Percentiles rank a stretch among this genome's conserved stretches.
These are phyloP conservation scores for Gymnocheta viridis DNA, from an alignment of 2,888 invertebrate species.

Conservation along the genomic window DNA sequence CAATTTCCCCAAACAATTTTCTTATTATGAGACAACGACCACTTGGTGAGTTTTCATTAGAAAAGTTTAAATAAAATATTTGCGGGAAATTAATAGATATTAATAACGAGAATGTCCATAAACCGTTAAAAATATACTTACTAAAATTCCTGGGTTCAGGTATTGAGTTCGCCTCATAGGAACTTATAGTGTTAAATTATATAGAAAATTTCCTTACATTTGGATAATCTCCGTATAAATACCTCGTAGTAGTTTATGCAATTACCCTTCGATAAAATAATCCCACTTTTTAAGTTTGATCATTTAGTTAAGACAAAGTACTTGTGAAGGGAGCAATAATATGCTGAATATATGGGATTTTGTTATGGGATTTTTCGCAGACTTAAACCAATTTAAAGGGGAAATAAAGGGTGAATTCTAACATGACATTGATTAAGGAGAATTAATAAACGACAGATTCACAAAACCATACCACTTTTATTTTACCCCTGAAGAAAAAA, in stretches of 20 bases:
- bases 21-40: not conserved
- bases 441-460: not conserved
- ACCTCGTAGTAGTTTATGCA: not conserved
- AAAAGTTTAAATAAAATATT: not conserved
- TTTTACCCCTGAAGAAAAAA: slow-evolving; percentile 29
- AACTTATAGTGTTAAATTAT: not conserved
- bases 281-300: not conserved
- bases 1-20: too few species aligned
- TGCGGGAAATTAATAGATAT: not conserved
- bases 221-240: not conserved
- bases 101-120: too few species aligned
- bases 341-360: not conserved
- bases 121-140: not conserved
- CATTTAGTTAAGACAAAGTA: not conserved
- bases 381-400: not conserved
- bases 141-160: not conserved
- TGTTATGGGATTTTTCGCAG: not conserved
- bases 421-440: slow-evolving; percentile 3
- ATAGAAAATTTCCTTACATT: not conserved
- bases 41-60: not conserved
- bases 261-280: not conserved
- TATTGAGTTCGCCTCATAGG: not conserved
- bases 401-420: not conserved
- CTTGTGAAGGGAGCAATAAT: not conserved
- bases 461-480: not conserved